Evolutionary conservation across 2,797 vertebrate genomes (phyloP).

Genomic region (Eulemur coronatus): DNA sequence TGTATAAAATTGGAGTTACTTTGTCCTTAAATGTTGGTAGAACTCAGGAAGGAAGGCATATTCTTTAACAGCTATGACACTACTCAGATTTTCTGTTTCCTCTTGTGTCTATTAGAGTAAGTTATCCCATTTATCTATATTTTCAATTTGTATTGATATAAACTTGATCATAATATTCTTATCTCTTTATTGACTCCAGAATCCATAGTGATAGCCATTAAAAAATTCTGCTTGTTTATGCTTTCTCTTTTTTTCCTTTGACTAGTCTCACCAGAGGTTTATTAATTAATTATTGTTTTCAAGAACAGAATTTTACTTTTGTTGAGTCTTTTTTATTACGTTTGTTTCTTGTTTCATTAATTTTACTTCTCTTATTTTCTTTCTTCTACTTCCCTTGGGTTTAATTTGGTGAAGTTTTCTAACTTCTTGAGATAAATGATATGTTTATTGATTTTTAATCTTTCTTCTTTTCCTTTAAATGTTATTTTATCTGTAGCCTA

Average conservation of each 20-base stretch:
- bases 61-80: neutral
- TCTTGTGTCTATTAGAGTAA: neutral
- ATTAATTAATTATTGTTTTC: neutral
- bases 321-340: neutral
- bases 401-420: neutral
- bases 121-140: neutral
- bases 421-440: neutral
- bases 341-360: neutral
- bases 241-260: neutral
- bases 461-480: neutral
- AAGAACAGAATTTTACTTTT: neutral
- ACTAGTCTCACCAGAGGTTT: neutral
- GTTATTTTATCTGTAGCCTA: neutral
- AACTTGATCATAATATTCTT: neutral
- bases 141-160: neutral
- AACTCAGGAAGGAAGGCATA: neutral
- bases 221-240: neutral
- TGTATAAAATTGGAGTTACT: neutral
- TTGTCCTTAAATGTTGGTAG: neutral
- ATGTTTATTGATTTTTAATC: neutral
- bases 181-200: neutral
- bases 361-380: neutral
- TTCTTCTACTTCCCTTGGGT: neutral
- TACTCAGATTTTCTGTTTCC: neutral
- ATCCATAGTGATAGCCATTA: neutral